phyloP scores from a whole-genome alignment of 2,888 invertebrate species.

The Sarcophaga carnaria region DNA sequence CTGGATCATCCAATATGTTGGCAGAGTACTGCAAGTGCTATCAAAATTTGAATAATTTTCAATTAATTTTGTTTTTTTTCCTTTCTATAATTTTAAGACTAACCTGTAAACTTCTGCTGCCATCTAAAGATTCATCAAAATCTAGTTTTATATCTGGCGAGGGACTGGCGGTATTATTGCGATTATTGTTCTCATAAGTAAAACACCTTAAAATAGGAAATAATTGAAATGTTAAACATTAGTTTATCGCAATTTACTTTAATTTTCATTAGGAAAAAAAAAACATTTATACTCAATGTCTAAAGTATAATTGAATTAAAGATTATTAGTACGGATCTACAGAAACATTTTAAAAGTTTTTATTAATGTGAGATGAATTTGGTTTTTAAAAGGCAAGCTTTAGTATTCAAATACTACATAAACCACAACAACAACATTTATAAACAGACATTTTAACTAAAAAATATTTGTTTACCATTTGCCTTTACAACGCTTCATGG shows the following conservation, averaged over 20 bases:
- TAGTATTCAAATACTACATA: background rate
- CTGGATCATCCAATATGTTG: slow-evolving; percentile 95
- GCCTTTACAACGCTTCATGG: slow-evolving; percentile 92
- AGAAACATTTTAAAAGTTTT: background rate
- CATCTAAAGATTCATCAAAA: slow-evolving; percentile 78
- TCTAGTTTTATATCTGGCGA: slow-evolving; percentile 80
- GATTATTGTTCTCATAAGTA: slow-evolving; percentile 79
- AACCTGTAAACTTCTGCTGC: slow-evolving; percentile 73
- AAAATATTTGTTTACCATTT: slow-evolving; percentile 87
- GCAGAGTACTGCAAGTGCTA: slow-evolving; percentile 87
- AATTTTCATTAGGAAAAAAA: background rate
- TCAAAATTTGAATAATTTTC: slow-evolving; percentile 3
- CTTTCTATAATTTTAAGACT: background rate
- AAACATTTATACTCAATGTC: background rate
- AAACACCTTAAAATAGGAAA: slow-evolving; percentile 76
- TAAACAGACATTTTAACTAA: slow-evolving; percentile 56
- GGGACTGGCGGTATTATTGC: slow-evolving; percentile 80
- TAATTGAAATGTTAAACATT: background rate
- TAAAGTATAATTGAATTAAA: background rate
- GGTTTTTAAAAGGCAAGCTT: background rate
- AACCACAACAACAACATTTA: slow-evolving; percentile 9
- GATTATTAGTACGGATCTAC: background rate
- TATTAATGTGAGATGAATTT: slow-evolving; percentile 6
- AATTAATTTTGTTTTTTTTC: background rate
- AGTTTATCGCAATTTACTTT: background rate